Evolutionary conservation across 1,140 invertebrate genomes (phyloP), one percentile per base, ranked within the genome.

Genomic region (Drosophila ambigua): DNA sequence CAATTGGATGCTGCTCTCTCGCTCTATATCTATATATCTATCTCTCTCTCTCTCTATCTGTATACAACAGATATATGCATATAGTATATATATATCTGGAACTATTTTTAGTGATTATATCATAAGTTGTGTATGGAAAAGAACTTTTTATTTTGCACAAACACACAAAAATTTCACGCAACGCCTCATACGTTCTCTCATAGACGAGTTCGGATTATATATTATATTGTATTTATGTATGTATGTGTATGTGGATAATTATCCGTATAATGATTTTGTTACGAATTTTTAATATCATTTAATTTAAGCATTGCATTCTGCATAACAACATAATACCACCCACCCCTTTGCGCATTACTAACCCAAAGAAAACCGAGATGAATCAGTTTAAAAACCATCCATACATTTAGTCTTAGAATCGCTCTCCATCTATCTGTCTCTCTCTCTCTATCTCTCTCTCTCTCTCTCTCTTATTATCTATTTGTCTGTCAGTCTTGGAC

Each of bases 1-100:
- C 76, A 62, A 55, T 43, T 77, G 67, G 61, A 61, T 52, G 72
- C 61, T 55, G 79, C 79, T 74, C 69, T 68, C 74, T 71, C 79
- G 64, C 74, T 74, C 79, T 75, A 63, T 16, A 16, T 16, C 16
- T 75, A 63, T 16, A 16, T 16, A 0, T 16, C 16, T 0, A 0
- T 16, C 16, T 16, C 16, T 16, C 1, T 16, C 16, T 76, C 71
- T 77, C 44, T 43, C 31, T 26, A 62, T 46, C 52, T 24, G 64
- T 49, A 62, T 9, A 57, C 13, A 50, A 54, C 66, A 57, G 66
- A 57, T 58, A 74, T 65, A 45, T 51, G 28, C 49, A 54, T 44
- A 13, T 54, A 26, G 13, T 41, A n/a, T 46, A 49, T 46, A 49
- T 31, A 54, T 54, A 45, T 63, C 44, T 57, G 63, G 54, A 50